phyloP scores from a whole-genome alignment of 2,888 invertebrate species.

The Sinohyriopsis cumingii region DNA sequence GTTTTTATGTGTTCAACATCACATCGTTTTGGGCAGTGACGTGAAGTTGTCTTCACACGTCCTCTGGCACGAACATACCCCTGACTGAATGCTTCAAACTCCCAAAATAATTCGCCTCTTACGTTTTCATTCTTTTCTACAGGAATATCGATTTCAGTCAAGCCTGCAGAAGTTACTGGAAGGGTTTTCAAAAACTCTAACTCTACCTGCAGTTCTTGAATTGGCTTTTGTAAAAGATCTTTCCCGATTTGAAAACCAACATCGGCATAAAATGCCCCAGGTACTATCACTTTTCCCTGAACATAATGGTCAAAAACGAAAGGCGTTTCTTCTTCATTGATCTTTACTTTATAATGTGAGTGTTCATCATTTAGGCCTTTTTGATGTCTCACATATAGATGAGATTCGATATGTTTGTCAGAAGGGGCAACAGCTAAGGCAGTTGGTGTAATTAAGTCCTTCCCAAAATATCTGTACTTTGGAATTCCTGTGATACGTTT shows the following conservation, averaged over 20 bases:
- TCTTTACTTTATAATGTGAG: not conserved
- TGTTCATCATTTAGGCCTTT: not conserved
- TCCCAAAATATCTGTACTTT: slow-evolving; percentile 21
- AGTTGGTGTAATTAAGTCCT: not conserved
- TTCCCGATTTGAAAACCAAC: slow-evolving; percentile 27
- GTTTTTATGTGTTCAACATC: too few species aligned
- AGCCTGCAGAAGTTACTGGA: not conserved
- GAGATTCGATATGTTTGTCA: too few species aligned
- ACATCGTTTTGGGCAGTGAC: too few species aligned
- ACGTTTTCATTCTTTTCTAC: too few species aligned
- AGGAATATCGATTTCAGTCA: not conserved
- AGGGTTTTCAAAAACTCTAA: slow-evolving; percentile 7
- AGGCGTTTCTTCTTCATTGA: slow-evolving; percentile 21
- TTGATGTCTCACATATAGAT: not conserved
- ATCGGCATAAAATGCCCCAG: slow-evolving; percentile 38
- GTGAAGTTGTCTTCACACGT: too few species aligned
- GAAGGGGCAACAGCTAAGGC: not conserved
- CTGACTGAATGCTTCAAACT: too few species aligned
- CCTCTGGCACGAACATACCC: too few species aligned
- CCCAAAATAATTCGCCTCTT: too few species aligned
- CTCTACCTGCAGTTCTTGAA: not conserved
- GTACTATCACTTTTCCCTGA: slow-evolving; percentile 25
- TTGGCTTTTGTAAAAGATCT: not conserved
- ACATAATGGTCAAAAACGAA: slow-evolving; percentile 40
- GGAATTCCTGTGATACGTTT: slow-evolving; percentile 21